Conservation (phyloP, 2,113 vertebrate species). For the Esox niger region DNA sequence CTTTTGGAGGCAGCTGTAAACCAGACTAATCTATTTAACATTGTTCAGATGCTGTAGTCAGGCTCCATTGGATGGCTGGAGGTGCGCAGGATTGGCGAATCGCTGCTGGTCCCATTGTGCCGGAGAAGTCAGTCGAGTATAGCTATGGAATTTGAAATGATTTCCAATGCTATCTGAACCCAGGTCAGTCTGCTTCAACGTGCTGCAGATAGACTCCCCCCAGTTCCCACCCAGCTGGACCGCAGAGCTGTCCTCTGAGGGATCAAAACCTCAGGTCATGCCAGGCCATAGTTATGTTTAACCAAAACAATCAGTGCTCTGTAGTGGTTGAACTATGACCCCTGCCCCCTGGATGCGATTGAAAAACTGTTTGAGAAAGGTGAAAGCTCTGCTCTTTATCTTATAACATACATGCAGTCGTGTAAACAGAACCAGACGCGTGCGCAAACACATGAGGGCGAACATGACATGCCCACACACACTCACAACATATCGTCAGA, state of each 20-base stretch:
- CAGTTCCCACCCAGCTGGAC: neutral
- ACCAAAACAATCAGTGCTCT: slow-evolving; percentile 42
- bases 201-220: neutral
- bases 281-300: slow-evolving; percentile 26
- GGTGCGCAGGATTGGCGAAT: too few relatives aligned
- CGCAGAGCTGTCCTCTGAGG: slow-evolving; percentile 16
- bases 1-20: too few relatives aligned
- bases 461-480: neutral
- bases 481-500: slow-evolving; percentile 12
- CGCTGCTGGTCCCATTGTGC: too few relatives aligned
- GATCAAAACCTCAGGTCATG: slow-evolving; percentile 44
- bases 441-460: slow-evolving; percentile 22
- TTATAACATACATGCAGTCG: slow-evolving; percentile 23
- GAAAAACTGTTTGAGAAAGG: slow-evolving; percentile 59
- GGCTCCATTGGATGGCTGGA: too few relatives aligned
- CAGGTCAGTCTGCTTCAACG: neutral
- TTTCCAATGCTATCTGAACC: too few relatives aligned
- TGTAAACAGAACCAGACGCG: slow-evolving; percentile 10
- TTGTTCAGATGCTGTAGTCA: too few relatives aligned
- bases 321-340: slow-evolving; percentile 55
- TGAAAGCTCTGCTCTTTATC: slow-evolving; percentile 67
- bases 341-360: slow-evolving; percentile 61
- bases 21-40: too few relatives aligned
- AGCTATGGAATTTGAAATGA: too few relatives aligned
- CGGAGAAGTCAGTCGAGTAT: too few relatives aligned